Conservation (phyloP, 2,797 vertebrate species). For the Tenualosa thibaudeaui region DNA sequence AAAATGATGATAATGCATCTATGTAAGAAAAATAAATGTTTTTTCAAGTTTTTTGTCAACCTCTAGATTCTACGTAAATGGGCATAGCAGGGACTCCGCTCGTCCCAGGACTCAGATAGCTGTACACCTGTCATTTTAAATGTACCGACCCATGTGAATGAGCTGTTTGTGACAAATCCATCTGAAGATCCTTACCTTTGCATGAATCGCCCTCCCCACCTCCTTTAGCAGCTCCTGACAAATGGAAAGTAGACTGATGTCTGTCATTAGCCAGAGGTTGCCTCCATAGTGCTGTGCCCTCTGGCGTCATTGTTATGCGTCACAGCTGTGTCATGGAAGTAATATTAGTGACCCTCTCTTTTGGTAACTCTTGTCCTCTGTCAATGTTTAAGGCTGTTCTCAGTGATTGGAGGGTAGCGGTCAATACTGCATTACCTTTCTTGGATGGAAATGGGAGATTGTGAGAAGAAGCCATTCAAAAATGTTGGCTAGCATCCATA, state of each 20-base stretch:
- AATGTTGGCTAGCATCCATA: background rate
- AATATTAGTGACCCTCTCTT: slow-evolving; percentile 3
- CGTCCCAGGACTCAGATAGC: background rate
- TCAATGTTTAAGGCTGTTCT: background rate
- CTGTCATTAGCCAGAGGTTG: slow-evolving; percentile 18
- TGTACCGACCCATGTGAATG: slow-evolving; percentile 25
- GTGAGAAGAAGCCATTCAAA: background rate
- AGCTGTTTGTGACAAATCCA: slow-evolving; percentile 11
- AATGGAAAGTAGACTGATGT: slow-evolving; percentile 18
- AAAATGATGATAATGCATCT: background rate
- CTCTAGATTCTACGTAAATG: slow-evolving; percentile 1
- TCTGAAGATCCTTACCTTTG: background rate
- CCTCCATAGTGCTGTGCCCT: background rate
- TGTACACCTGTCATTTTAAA: slow-evolving; percentile 18
- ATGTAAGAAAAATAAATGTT: slow-evolving; percentile 5
- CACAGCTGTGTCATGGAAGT: slow-evolving; percentile 12
- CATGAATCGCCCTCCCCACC: background rate
- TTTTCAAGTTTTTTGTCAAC: slow-evolving; percentile 20
- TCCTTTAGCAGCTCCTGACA: background rate
- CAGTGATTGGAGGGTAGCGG: background rate
- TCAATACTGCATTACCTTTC: background rate
- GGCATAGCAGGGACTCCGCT: background rate
- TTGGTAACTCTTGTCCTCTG: background rate
- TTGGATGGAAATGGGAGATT: background rate
- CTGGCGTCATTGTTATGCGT: background rate